Evolutionary conservation across 2,888 invertebrate species (phyloP).

Genomic region (Barypeithes pellucidus): DNA sequence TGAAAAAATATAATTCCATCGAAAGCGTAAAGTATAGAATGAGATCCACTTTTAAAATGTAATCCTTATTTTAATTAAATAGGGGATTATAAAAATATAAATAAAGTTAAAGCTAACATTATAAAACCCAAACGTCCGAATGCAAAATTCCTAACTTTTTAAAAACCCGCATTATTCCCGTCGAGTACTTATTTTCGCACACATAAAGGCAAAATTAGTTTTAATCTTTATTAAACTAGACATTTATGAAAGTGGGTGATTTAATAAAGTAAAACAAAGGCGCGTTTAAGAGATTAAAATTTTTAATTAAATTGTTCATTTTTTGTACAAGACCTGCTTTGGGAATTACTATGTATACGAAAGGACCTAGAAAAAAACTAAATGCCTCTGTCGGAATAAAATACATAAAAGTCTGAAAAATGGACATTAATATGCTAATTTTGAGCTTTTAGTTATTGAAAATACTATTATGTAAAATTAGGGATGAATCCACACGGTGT

Average conservation of each 20-base stretch:
- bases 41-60: not conserved
- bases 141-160: conserved; percentile 24
- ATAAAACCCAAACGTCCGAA: conserved; percentile 15
- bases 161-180: conserved; percentile 26
- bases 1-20: too few relatives aligned
- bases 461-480: too few relatives aligned
- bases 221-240: conserved; percentile 45
- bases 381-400: conserved; percentile 16
- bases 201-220: conserved; percentile 39
- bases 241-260: conserved; percentile 54
- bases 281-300: conserved; percentile 59
- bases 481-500: too few relatives aligned
- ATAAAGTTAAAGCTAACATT: conserved; percentile 11
- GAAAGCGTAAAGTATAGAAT: not conserved
- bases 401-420: not conserved
- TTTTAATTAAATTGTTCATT: conserved; percentile 55
- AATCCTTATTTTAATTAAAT: conserved; percentile 15
- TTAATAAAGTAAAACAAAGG: conserved; percentile 58
- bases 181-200: conserved; percentile 36
- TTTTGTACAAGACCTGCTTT: conserved; percentile 34
- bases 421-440: too few relatives aligned
- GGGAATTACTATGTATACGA: conserved; percentile 31
- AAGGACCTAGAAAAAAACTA: conserved; percentile 27
- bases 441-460: too few relatives aligned
- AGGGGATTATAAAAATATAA: conserved; percentile 23